A percentile compares a stretch with the other conserved stretches of the same genome.
phyloP scores from a whole-genome alignment of 2,888 invertebrate genomes.

The Pyralis farinalis region DNA sequence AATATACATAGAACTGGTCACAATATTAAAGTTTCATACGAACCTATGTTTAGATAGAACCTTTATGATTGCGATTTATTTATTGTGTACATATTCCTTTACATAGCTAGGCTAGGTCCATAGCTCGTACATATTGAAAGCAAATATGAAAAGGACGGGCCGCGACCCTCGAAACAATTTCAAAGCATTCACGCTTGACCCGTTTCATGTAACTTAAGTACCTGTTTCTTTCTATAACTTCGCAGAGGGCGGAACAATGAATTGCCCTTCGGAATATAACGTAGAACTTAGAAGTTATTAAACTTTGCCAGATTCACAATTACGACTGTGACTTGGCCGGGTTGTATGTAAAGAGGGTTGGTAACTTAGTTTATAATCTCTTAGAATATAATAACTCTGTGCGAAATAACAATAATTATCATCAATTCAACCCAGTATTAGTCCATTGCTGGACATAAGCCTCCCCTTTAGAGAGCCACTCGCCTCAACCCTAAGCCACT shows the following conservation, averaged over 20 bases:
- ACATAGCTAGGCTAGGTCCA: no score
- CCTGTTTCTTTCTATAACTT: not conserved
- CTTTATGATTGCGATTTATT: no score
- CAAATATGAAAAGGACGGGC: not conserved
- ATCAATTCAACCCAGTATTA: no score
- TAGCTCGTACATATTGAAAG: not conserved
- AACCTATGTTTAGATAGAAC: no score
- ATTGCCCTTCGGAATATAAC: not conserved
- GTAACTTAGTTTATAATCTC: slow-evolving; percentile 18
- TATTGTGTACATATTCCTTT: no score
- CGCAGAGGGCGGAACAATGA: not conserved
- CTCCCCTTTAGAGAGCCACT: no score
- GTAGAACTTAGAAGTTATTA: slow-evolving; percentile 14
- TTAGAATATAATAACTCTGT: no score
- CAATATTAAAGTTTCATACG: no score
- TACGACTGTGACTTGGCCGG: slow-evolving; percentile 16
- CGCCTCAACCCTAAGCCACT: no score
- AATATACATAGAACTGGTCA: no score
- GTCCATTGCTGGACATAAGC: no score
- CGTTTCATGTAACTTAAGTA: not conserved
- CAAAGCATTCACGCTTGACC: not conserved
- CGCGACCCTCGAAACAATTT: not conserved
- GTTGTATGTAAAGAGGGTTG: slow-evolving; percentile 8
- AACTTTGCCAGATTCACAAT: slow-evolving; percentile 16
- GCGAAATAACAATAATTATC: no score